Evolutionary conservation across 2,888 invertebrate species (phyloP).

Genomic region (Lamellibrachia satsuma): DNA sequence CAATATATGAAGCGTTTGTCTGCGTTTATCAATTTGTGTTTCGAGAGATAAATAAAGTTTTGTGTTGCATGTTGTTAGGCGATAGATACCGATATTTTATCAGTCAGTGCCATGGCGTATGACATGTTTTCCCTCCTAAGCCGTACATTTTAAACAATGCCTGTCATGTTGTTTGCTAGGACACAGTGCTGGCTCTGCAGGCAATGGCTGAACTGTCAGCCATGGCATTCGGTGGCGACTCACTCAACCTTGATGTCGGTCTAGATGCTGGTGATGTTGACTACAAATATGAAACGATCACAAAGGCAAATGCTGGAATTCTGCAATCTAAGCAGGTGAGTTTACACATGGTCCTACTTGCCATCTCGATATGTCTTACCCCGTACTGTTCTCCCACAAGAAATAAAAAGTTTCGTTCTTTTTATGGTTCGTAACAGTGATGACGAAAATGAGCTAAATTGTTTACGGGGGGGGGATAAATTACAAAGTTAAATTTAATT

Average conservation of each 20-base stretch:
- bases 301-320: conserved; percentile 57
- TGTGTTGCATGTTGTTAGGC: too few species aligned
- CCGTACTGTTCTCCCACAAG: background rate
- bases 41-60: too few species aligned
- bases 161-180: conserved; percentile 47
- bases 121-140: too few species aligned
- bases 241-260: conserved; percentile 43
- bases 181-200: conserved; percentile 65
- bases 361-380: background rate
- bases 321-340: conserved; percentile 59
- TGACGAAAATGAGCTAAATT: background rate
- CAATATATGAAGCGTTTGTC: too few species aligned
- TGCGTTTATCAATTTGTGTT: too few species aligned
- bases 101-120: too few species aligned
- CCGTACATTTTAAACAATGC: too few species aligned
- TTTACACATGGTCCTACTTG: conserved; percentile 19
- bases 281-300: conserved; percentile 49
- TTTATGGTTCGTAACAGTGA: background rate
- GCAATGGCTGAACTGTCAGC: conserved; percentile 62
- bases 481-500: too few species aligned
- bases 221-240: conserved; percentile 42
- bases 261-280: conserved; percentile 40
- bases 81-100: too few species aligned
- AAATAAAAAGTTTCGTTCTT: background rate
- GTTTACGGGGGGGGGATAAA: background rate